These are phyloP conservation scores for Pogonophryne albipinna DNA, from an alignment of 2,797 vertebrate species.

Conservation along the genomic window DNA sequence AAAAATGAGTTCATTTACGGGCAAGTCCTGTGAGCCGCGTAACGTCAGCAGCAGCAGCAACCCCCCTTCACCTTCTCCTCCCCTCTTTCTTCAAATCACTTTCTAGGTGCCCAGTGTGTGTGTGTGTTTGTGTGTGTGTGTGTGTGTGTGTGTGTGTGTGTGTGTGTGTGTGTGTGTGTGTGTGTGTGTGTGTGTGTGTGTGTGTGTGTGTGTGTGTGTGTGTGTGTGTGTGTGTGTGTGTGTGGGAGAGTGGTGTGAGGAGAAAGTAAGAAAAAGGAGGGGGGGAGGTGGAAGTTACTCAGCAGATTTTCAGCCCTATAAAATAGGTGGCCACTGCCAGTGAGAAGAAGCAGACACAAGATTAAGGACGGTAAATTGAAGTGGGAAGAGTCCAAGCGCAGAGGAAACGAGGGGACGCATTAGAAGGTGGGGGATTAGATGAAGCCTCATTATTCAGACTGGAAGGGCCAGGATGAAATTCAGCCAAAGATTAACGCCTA, in stretches of 20 bases:
- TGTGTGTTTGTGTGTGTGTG: neutral
- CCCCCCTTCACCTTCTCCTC: conserved; percentile 51
- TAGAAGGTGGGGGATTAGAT: conserved; percentile 61
- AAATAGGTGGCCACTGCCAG: conserved; percentile 56
- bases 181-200: conserved; percentile 3
- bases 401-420: conserved; percentile 59
- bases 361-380: conserved; percentile 58
- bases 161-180: conserved; percentile 2
- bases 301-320: conserved; percentile 81
- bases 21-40: conserved; percentile 94
- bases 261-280: neutral
- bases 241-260: conserved; percentile 1
- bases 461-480: conserved; percentile 63
- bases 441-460: conserved; percentile 73
- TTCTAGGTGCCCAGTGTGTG: conserved; percentile 63
- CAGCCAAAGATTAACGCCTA: conserved; percentile 62
- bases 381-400: conserved; percentile 48
- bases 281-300: conserved; percentile 76
- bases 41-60: conserved; percentile 84
- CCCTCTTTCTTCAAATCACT: conserved; percentile 67
- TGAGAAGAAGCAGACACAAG: conserved; percentile 64
- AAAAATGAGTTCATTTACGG: conserved; percentile 99
- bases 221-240: neutral
- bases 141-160: neutral
- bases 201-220: neutral